Evolutionary conservation across 2,888 invertebrate genomes (phyloP).

Genomic region (Aspidiotus destructor): DNA sequence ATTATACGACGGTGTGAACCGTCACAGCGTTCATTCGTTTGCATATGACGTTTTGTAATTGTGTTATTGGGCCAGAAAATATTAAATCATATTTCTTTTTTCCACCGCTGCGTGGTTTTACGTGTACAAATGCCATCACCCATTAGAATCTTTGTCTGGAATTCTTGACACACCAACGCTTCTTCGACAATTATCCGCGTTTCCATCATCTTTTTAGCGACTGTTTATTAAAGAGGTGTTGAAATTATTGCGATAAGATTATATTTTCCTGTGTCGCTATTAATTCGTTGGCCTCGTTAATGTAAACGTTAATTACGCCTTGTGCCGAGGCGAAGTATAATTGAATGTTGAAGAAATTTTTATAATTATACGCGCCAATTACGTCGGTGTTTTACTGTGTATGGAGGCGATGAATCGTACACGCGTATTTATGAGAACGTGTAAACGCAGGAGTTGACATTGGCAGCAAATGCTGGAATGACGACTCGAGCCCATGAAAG

Average conservation of each 20-base stretch:
- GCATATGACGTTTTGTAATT: not conserved
- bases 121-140: not conserved
- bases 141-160: not conserved
- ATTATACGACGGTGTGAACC: not conserved
- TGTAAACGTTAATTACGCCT: too few relatives aligned
- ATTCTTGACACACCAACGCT: too few relatives aligned
- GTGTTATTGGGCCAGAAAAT: not conserved
- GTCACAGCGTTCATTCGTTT: too few relatives aligned
- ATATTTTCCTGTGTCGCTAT: not conserved
- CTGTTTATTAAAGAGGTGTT: constrained; percentile 28
- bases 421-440: too few relatives aligned
- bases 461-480: too few relatives aligned
- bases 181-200: not conserved
- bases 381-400: too few relatives aligned
- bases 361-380: not conserved
- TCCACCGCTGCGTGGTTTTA: not conserved
- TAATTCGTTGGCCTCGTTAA: too few relatives aligned
- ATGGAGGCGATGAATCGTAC: too few relatives aligned
- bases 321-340: not conserved
- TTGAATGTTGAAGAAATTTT: constrained; percentile 26
- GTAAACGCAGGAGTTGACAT: too few relatives aligned
- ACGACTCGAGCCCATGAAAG: too few relatives aligned
- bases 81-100: not conserved
- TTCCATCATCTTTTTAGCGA: constrained; percentile 20
- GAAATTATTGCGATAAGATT: constrained; percentile 4